Conservation (phyloP, 2,797 vertebrate genomes). For the Diplodus puntazzo region DNA sequence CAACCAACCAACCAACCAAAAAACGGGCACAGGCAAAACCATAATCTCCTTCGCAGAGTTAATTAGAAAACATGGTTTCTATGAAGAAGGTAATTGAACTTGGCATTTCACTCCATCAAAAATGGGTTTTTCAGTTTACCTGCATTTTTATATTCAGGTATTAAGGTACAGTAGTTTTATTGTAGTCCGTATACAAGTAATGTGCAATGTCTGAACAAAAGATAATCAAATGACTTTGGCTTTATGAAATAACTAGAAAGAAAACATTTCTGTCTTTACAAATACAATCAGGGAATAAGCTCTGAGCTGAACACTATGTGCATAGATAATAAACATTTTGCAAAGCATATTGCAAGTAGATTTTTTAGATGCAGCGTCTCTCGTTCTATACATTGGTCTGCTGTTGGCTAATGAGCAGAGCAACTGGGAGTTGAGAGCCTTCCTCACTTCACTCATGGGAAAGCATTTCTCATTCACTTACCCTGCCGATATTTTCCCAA, state of each 20-base stretch:
- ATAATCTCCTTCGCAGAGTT: too few relatives aligned
- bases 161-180: too few relatives aligned
- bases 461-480: slow-evolving; percentile 4
- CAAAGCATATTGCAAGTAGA: neutral
- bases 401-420: slow-evolving; percentile 18
- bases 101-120: neutral
- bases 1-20: neutral
- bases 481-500: slow-evolving; percentile 26
- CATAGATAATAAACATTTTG: neutral
- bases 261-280: neutral
- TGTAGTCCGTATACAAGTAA: neutral
- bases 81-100: neutral
- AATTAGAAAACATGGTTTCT: neutral
- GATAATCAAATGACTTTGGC: neutral
- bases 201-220: neutral
- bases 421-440: slow-evolving; percentile 10
- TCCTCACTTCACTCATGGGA: slow-evolving; percentile 15
- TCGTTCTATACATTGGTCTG: neutral
- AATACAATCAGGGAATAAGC: neutral
- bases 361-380: neutral
- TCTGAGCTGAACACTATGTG: neutral
- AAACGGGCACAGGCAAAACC: too few relatives aligned
- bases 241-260: neutral
- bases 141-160: neutral
- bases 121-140: neutral